Evolutionary conservation across 30 jellyfish, hydroid and myxozoan genomes (phyloP), one percentile per base, ranked within the genome.

Genomic region (Morbakka virulenta): DNA sequence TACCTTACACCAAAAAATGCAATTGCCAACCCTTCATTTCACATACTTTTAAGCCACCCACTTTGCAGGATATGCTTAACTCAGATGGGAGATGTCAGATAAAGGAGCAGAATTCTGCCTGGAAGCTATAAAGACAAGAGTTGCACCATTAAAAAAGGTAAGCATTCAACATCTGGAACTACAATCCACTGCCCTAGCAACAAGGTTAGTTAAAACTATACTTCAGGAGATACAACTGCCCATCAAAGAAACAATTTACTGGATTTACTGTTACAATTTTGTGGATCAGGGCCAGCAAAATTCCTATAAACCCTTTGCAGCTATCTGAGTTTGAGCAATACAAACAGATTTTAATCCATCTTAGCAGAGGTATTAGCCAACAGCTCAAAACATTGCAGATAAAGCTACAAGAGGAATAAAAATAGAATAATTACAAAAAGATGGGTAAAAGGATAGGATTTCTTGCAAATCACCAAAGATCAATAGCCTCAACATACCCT

Each of bases 31-130:
- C 57, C 57, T 41, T 6, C 57, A 9, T 17, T 28, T 1, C 53
- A 75, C 65, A 41, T 34, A 28, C 31, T 2, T 41, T 41, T 9
- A 41, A 6, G 57, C 57, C 57, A 41, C 13, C 1, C 77, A 48
- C 14, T 85, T 51, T 70, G 91, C 81, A 28, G 91, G 87, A 75
- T 69, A 86, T 52, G 96, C 91, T 51, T 85, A 85, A 65, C 36
- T 77, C 32, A 78, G 91, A 69, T 79, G 80, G 87, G 64, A 77
- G 52, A 74, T 35, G 9, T 41, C 57, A 41, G 76, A 76, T 50
- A 79, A 88, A 35, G 77, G 49, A 41, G 50, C 57, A 41, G 57
- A 6, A 41, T 41, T 41, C 9, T 17, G 57, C 9, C 57, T 41
- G 9, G 17, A 6, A 41, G 17, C 35, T 64, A 50, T 62, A 30